Base-by-base conservation (phyloP, 2,888 invertebrate genomes). In the Drosophila colorata region DNA sequence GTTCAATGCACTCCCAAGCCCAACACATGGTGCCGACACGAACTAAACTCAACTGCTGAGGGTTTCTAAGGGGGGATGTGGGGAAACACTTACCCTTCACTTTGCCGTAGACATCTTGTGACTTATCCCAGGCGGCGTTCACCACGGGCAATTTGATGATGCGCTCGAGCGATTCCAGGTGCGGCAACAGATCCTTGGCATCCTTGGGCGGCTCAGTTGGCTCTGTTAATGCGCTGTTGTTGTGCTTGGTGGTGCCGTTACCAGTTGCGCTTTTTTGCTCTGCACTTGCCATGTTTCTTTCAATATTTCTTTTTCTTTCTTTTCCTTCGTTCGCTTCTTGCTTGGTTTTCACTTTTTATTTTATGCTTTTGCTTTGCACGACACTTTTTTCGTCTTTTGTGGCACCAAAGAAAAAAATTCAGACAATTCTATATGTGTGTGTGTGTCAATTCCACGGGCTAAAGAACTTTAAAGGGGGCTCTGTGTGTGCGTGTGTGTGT, bases 111-210 rank as follows among this genome's bases (percentile, higher is more conserved):
- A 94, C 92, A 82, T 91, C 93, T 71, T 93, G 93, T 52, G 94
- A 93, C 61, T 94, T 93, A 87, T 93, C 93, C 88, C 94, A 93
- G 23, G 94, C 93, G 20, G 93, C 93, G 84, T 94, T 94, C 8
- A 94, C 93, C 11, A 94, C 93, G 1, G 94, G 94, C 57, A 94
- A 83, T 80, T 94, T 93, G 74, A 93, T 92, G 84, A 94, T 93
- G 65, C 94, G 92, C 80, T 94, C 93, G 37, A 94, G 91, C 13
- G 94, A 94, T 78, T 94, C 94, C 90, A 94, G 89, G 79, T 93
- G 92, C 40, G 92, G 92, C 77, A 92, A 70, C 43, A 92, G 76
- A 76, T 88, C 91, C 78, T 92, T 90, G 37, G 90, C 84, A 87
- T 92, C 92, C 88, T 91, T 91, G 18, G 70, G 63, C 61, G 78